Conservation (phyloP, 2,888 invertebrate species). For the Yponomeuta sedellus region DNA sequence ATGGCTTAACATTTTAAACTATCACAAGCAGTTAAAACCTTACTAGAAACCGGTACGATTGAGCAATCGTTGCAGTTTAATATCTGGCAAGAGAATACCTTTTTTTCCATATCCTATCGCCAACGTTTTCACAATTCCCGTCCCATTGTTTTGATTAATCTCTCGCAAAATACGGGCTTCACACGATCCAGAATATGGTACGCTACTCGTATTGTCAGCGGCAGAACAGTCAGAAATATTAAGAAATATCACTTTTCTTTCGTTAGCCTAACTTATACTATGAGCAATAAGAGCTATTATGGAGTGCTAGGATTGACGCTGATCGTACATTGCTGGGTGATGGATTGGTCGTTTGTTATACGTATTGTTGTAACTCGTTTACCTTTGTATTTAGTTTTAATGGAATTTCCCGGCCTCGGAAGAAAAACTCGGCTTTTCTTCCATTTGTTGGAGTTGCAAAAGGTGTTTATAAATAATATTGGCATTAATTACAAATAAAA, state of each 20-base stretch:
- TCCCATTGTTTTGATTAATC: slow-evolving; percentile 48
- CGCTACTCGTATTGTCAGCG: slow-evolving; percentile 33
- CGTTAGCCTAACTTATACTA: background rate
- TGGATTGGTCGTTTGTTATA: background rate
- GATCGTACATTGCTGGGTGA: background rate
- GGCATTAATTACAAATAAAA: background rate
- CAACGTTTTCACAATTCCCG: slow-evolving; percentile 46
- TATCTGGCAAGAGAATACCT: background rate
- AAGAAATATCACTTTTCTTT: background rate
- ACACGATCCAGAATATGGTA: slow-evolving; percentile 54
- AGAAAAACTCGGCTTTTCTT: background rate
- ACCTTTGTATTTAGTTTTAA: background rate
- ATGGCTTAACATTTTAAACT: no score
- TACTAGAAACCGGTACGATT: no score
- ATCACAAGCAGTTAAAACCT: no score
- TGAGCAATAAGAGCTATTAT: background rate
- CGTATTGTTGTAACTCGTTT: background rate
- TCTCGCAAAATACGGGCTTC: slow-evolving; percentile 48
- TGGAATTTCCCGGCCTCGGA: background rate
- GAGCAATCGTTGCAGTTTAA: no score
- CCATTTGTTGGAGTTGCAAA: background rate
- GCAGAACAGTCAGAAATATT: background rate
- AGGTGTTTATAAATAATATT: background rate
- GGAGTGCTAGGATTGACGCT: background rate
- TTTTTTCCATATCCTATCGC: background rate